These are phyloP conservation scores for Sycophila texana DNA, from an alignment of 2,888 invertebrate species.

Conservation along the genomic window DNA sequence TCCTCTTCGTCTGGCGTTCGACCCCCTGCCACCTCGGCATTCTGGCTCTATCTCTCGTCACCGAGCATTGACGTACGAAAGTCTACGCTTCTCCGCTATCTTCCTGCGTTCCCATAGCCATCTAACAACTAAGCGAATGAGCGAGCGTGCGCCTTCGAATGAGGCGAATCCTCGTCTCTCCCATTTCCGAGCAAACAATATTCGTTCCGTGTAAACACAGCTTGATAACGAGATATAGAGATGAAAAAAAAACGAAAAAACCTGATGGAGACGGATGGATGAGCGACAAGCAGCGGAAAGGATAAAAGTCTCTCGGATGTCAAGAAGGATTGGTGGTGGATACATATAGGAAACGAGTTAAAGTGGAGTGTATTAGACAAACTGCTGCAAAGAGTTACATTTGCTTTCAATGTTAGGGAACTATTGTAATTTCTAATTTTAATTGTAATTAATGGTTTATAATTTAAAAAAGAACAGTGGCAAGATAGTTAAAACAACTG, in stretches of 20 bases:
- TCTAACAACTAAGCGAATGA: slow-evolving; percentile 24
- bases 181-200: slow-evolving; percentile 62
- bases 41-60: background rate
- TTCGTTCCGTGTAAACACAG: slow-evolving; percentile 66
- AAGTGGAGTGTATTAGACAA: too few relatives aligned
- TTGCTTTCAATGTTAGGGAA: too few relatives aligned
- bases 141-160: background rate
- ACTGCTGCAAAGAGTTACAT: background rate
- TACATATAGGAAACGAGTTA: too few relatives aligned
- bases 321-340: background rate
- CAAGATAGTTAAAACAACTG: too few relatives aligned
- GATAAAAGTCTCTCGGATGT: background rate
- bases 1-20: slow-evolving; percentile 33
- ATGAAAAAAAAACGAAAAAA: slow-evolving; percentile 27
- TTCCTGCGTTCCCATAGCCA: slow-evolving; percentile 6
- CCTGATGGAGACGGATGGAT: slow-evolving; percentile 23
- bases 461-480: too few relatives aligned
- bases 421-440: too few relatives aligned
- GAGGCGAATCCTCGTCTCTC: slow-evolving; percentile 30
- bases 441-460: background rate
- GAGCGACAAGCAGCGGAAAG: slow-evolving; percentile 8
- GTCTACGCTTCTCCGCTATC: background rate
- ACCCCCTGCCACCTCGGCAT: slow-evolving; percentile 37
- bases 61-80: slow-evolving; percentile 6
- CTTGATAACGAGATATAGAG: slow-evolving; percentile 63